Evolutionary conservation across 2,797 vertebrate species (phyloP), one percentile per base, ranked within the genome.

Genomic region (Coreius guichenoti): DNA sequence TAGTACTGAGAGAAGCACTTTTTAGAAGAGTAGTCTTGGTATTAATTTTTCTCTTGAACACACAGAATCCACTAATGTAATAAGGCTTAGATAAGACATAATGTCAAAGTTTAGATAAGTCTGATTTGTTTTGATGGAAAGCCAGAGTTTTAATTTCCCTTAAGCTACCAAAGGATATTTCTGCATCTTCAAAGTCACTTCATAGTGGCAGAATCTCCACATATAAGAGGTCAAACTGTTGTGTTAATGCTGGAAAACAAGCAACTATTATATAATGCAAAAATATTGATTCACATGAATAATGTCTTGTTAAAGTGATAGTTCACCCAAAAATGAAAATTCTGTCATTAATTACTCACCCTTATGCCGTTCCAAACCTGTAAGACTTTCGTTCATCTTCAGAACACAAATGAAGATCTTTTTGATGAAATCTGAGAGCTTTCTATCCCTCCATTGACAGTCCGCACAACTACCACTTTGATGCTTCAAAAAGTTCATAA

Each of bases 11-110:
- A 43, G 26, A 72, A 80, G 43, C 36, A 49, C 39, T 49, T 85
- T 84, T 85, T 63, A 80, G 75, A 1, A 85, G 54, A 73, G 36
- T 33, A 72, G 51, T 47, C 76, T 51, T 85, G 76, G 63, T 70
- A 78, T 84, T 84, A 13, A 70, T 84, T 84, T 43, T 84, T 74
- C 82, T 26, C 74, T 11, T 78, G 74, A 84, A 69, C 49, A 84
- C 26, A 69, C 65, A 43, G 17, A 45, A 73, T 79, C 54, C 77
- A 74, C 39, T 85, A 72, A 65, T 51, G 43, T 74, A 65, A 65
- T 85, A 49, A 19, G n/a, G 69, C 43, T 67, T 79, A 79, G 51
- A 79, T 79, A 61, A 61, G 65, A 43, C 26, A 26, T 78, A 69
- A 70, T 70, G 51, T 72, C 65, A 78, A 8, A 45, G 63, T 69